A percentile compares a stretch with the other conserved stretches of the same genome.
phyloP scores from a whole-genome alignment of 2,113 vertebrate genomes.

The Silurus asotus region DNA sequence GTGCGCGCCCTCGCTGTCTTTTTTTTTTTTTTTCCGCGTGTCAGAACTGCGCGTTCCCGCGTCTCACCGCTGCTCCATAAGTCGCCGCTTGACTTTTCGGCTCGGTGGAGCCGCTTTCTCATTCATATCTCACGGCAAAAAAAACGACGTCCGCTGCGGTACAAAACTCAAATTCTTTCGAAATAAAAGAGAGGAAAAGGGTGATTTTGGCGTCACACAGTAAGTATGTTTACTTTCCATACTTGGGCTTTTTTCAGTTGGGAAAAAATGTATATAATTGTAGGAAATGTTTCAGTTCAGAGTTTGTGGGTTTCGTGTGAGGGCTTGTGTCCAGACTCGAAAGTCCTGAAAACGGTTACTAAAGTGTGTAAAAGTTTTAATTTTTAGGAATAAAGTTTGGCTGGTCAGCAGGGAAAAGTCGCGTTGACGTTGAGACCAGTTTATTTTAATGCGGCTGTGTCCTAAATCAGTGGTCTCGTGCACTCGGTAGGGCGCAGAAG shows the following conservation, averaged over 20 bases:
- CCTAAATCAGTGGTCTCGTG: background rate
- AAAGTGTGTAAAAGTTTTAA: background rate
- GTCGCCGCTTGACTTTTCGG: background rate
- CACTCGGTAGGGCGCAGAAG: background rate
- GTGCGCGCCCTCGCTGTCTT: conserved; percentile 21
- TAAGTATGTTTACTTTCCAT: conserved; percentile 18
- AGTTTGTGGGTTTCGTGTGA: background rate
- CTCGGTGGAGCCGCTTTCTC: background rate
- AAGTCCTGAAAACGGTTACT: too few relatives aligned
- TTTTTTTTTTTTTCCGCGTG: background rate
- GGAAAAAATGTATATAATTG: background rate
- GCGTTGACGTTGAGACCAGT: background rate
- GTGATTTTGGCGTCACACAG: background rate
- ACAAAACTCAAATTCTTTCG: background rate
- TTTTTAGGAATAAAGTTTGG: background rate
- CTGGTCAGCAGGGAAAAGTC: background rate
- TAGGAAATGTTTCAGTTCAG: background rate
- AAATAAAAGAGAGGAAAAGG: background rate
- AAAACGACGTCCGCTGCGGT: background rate
- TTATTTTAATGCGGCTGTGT: background rate
- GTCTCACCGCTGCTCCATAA: background rate
- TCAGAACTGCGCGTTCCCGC: conserved; percentile 4
- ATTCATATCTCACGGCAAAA: background rate
- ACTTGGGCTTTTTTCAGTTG: background rate
- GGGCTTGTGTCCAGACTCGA: background rate